A percentile compares a stretch with the other conserved stretches of the same genome.
These are phyloP conservation scores for Corythornis vintsioides DNA, from an alignment of 2,113 vertebrate species.

Conservation along the genomic window DNA sequence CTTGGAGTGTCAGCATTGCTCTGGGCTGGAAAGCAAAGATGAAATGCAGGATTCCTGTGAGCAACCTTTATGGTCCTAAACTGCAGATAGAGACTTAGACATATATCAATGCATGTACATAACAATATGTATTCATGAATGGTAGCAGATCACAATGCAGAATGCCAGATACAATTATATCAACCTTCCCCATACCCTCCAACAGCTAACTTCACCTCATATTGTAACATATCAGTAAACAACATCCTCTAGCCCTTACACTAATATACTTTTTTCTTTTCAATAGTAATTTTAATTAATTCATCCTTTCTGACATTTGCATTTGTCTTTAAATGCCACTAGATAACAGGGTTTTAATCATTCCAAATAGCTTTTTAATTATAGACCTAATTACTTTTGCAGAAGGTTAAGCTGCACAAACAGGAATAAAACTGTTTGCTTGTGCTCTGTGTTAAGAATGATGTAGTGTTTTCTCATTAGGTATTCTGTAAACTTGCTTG, in stretches of 20 bases:
- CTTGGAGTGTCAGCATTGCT: not conserved
- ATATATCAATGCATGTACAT: not conserved
- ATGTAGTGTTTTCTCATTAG: constrained; percentile 70
- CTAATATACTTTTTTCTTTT: constrained; percentile 66
- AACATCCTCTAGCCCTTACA: constrained; percentile 40
- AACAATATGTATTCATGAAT: constrained; percentile 6
- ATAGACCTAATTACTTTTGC: constrained; percentile 80
- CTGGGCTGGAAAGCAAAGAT: not conserved
- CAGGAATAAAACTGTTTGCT: constrained; percentile 79
- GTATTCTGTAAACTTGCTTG: constrained; percentile 64
- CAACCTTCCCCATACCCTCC: constrained; percentile 26
- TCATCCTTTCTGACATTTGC: constrained; percentile 82
- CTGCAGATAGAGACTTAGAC: not conserved
- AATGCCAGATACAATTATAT: constrained; percentile 22
- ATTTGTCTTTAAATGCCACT: constrained; percentile 84
- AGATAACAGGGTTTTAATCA: constrained; percentile 81
- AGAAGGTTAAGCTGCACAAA: constrained; percentile 81
- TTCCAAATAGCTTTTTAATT: constrained; percentile 84
- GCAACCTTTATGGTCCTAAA: not conserved
- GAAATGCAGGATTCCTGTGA: not conserved
- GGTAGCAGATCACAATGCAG: not conserved
- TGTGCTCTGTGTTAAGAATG: constrained; percentile 68
- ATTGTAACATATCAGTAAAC: constrained; percentile 71
- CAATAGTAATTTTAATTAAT: constrained; percentile 79
- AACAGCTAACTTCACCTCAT: constrained; percentile 34